phyloP scores from a whole-genome alignment of 2,797 vertebrate genomes.

The Adrianichthys oophorus region DNA sequence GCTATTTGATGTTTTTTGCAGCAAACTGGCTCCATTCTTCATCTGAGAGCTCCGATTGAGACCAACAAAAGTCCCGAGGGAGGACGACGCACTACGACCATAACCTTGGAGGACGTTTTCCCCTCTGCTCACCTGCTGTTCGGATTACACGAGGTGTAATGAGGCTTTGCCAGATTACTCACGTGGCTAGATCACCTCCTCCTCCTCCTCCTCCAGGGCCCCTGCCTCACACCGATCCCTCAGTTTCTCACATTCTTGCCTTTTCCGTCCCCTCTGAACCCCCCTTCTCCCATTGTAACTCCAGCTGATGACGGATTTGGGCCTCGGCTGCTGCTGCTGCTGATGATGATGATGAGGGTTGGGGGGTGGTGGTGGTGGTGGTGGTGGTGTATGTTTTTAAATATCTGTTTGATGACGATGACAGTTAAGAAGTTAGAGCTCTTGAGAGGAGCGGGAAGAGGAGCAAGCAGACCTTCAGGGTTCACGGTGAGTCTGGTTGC shows the following conservation, averaged over 20 bases:
- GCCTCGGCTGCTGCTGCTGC: neutral
- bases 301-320: too few species aligned
- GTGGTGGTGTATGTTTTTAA: too few species aligned
- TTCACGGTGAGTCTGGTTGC: constrained; percentile 46
- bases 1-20: too few species aligned
- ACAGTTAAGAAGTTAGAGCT: neutral
- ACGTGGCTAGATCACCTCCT: constrained; percentile 1
- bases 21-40: constrained; percentile 44
- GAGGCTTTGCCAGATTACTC: constrained; percentile 19
- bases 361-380: too few species aligned
- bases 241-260: constrained; percentile 38
- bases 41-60: constrained; percentile 29
- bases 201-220: neutral
- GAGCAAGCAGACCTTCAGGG: constrained; percentile 22
- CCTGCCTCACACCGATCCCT: constrained; percentile 2
- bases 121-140: constrained; percentile 44
- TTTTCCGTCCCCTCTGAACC: constrained; percentile 23
- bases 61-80: constrained; percentile 38
- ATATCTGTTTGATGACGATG: too few species aligned
- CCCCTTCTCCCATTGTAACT: constrained; percentile 43
- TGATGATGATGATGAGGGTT: neutral
- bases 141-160: constrained; percentile 34
- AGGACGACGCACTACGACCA: constrained; percentile 60
- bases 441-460: constrained; percentile 6
- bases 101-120: constrained; percentile 52